Percentiles rank a stretch among this genome's conserved stretches.
These are phyloP conservation scores for Synaphobranchus kaupii DNA, from an alignment of 2,797 vertebrate species.

Conservation along the genomic window DNA sequence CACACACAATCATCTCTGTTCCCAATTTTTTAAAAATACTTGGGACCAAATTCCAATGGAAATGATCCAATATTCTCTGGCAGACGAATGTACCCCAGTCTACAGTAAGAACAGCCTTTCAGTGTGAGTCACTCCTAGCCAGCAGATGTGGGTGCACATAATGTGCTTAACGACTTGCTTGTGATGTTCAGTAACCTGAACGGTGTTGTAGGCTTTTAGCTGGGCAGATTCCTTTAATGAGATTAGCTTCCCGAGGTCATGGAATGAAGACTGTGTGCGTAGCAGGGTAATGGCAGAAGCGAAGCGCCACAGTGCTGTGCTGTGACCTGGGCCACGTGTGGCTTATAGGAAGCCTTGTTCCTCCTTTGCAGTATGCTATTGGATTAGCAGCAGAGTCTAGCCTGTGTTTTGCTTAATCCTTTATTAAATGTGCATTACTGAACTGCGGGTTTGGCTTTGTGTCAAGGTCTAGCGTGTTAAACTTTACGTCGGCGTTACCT, in stretches of 20 bases:
- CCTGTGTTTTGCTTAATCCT: not conserved
- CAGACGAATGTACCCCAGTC: not conserved
- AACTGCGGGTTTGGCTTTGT: not conserved
- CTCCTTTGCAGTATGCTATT: not conserved
- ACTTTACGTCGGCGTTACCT: not conserved
- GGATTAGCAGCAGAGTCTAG: not conserved
- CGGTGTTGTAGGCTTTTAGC: not conserved
- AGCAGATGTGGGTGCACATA: not conserved
- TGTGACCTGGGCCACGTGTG: not conserved
- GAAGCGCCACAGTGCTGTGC: not conserved
- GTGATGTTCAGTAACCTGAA: not conserved
- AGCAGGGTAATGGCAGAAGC: not conserved
- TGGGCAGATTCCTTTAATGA: not conserved
- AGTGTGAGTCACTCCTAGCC: not conserved
- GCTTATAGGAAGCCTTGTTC: not conserved
- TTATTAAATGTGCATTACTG: not conserved
- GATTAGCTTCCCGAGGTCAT: not conserved
- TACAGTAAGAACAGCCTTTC: not conserved
- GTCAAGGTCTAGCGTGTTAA: not conserved
- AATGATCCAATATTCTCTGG: not conserved
- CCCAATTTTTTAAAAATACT: not conserved
- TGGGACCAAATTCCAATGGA: not conserved
- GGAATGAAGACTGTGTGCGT: not conserved
- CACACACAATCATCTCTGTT: not conserved
- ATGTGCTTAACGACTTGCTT: not conserved